phyloP scores from a whole-genome alignment of 2,113 vertebrate species.

The Gymnorhina tibicen region DNA sequence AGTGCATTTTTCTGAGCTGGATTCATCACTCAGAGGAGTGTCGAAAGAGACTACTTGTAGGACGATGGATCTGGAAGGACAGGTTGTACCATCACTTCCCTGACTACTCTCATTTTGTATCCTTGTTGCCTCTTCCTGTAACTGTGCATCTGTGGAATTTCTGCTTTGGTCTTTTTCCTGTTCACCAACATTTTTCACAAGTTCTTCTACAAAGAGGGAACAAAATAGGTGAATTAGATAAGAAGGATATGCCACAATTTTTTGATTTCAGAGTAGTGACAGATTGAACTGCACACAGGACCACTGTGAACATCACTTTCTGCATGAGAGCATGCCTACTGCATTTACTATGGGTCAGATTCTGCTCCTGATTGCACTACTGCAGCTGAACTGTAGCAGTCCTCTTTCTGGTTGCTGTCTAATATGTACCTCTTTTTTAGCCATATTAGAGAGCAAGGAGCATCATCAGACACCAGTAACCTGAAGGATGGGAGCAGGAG shows the following conservation, averaged over 20 bases:
- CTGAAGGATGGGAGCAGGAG: neutral
- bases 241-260: neutral
- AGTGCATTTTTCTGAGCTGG: slow-evolving; percentile 7
- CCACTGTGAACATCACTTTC: neutral
- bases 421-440: neutral
- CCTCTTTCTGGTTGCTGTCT: neutral
- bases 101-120: slow-evolving; percentile 49
- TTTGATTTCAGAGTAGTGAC: slow-evolving; percentile 17
- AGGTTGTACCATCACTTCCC: neutral
- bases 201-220: slow-evolving; percentile 62
- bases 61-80: slow-evolving; percentile 30
- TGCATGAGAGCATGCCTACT: neutral
- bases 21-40: slow-evolving; percentile 23
- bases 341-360: neutral
- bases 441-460: neutral
- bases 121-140: slow-evolving; percentile 24
- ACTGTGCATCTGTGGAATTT: slow-evolving; percentile 21
- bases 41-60: slow-evolving; percentile 43
- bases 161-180: slow-evolving; percentile 40
- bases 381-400: neutral
- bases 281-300: neutral
- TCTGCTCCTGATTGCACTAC: neutral
- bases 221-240: slow-evolving; percentile 59
- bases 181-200: slow-evolving; percentile 34
- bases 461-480: neutral